Evolutionary conservation across 2,797 vertebrate species (phyloP), one percentile per base, ranked within the genome.

Genomic region (Hemibagrus guttatus): DNA sequence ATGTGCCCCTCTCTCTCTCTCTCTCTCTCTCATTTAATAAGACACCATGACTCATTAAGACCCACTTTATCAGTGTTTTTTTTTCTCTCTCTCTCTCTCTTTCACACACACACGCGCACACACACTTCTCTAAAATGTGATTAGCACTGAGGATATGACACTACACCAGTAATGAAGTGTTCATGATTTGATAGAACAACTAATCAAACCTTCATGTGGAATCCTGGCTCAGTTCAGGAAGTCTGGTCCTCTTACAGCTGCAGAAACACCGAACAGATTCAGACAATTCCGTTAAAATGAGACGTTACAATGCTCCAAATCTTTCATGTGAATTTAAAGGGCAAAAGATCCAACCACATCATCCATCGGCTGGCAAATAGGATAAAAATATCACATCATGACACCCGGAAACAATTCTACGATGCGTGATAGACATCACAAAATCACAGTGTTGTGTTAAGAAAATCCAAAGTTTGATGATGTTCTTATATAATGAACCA

Each of bases 101-200:
- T 49, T 28, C 74, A 75, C 72, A 52, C 72, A 54, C 26, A 72
- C 69, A 72, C 68, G 11, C 35, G 21, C 68, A 19, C 68, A 71
- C 69, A 71, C 69, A 23, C 72, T 13, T 16, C 56, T 61, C 58
- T 35, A 61, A 42, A 79, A 80, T 63, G 56, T 80, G 58, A 80
- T 80, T 63, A 80, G 58, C 58, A 9, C 6, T 14, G 58, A 80
- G 58, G 61, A 26, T 28, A 42, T 39, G 75, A 59, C 76, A 16
- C 76, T 61, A 80, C 56, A 80, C 1, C 9, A 61, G 61, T 42
- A 80, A 80, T 42, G 58, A 80, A 80, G 35, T 80, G 78, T 26
- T 42, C 58, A 42, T n/a, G 58, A 80, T 80, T 80, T 26, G 31
- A 26, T 26, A 80, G 26, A 61, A 42, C 56, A 17, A 16, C 23